Base-by-base conservation (phyloP, 2,888 invertebrate genomes). In the Bombylius discolor region DNA sequence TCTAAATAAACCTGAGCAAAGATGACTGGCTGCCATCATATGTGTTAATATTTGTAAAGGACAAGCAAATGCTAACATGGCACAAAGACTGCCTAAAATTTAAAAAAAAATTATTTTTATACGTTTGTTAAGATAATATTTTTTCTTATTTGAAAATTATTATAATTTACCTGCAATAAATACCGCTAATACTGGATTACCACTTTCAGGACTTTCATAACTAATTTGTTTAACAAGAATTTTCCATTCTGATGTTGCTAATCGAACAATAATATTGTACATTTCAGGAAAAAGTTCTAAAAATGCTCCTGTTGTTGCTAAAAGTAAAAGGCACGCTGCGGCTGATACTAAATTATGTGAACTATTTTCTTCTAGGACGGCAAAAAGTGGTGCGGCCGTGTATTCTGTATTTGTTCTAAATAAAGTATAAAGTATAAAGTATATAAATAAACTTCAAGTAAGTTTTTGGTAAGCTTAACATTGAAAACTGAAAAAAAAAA, bases 231-330 rank as follows among this genome's bases (percentile, higher is more conserved):
- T 72, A 36, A 78, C 75, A 23, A 81, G 67, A 33, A 80, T 73
- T 57, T 76, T 72, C 79, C 79, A 80, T 62, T 80, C 79, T 11
- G 77, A 75, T 51, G 76, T 78, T n/a, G 79, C 76, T 57, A 80
- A 67, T 36, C 72, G 71, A 39, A 79, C 77, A 55, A 81, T 73
- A 53, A 77, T 69, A 12, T 72, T 70, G 62, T 77, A 79, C 39
- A 78, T 68, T 52, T 75, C 74, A 0, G 79, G 78, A 62, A 79
- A 75, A 13, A 79, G 70, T 65, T 81, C 80, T 23, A 79, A 71
- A 62, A 79, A 71, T 2, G 78, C 73, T 33, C 80, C 71, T 36
- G 79, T 78, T 47, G 76, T 75, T 14, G 77, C 76, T 49, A 77
- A 68, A 51, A 80, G 74, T 12, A 79, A 72, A 64, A 77, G 73